Percentiles rank a stretch among this genome's conserved stretches.
Conservation (phyloP, 2,797 vertebrate genomes). For the Caiman crocodilus region DNA sequence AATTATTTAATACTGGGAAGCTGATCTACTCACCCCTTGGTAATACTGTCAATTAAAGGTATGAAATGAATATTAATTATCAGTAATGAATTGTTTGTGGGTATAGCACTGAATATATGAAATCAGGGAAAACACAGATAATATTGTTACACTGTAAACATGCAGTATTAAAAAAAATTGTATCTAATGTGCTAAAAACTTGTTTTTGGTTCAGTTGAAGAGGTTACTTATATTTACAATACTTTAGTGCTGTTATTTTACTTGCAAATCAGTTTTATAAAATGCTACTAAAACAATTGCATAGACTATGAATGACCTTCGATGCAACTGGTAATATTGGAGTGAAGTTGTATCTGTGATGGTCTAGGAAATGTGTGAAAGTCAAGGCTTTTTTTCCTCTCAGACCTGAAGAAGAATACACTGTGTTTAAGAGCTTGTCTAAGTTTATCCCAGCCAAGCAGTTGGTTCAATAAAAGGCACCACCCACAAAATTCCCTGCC, state of each 20-base stretch:
- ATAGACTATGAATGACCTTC: conserved; percentile 5
- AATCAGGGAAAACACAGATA: conserved; percentile 17
- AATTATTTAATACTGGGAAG: conserved; percentile 72
- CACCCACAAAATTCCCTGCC: no score
- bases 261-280: conserved; percentile 41
- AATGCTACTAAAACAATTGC: not conserved
- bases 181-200: conserved; percentile 26
- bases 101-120: conserved; percentile 31
- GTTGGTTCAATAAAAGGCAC: no score
- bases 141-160: not conserved
- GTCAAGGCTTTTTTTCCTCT: no score
- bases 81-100: conserved; percentile 45
- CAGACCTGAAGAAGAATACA: no score
- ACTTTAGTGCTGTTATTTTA: conserved; percentile 26
- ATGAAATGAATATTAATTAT: conserved; percentile 76
- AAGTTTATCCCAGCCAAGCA: no score
- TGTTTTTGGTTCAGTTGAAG: conserved; percentile 31
- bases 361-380: no score
- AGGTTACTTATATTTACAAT: conserved; percentile 7
- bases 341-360: no score
- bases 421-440: no score
- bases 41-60: conserved; percentile 68
- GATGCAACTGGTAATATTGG: not conserved
- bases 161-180: not conserved
- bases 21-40: conserved; percentile 42